Evolutionary conservation across 2,797 vertebrate genomes (phyloP).

Genomic region (Eulemur albifrons): DNA sequence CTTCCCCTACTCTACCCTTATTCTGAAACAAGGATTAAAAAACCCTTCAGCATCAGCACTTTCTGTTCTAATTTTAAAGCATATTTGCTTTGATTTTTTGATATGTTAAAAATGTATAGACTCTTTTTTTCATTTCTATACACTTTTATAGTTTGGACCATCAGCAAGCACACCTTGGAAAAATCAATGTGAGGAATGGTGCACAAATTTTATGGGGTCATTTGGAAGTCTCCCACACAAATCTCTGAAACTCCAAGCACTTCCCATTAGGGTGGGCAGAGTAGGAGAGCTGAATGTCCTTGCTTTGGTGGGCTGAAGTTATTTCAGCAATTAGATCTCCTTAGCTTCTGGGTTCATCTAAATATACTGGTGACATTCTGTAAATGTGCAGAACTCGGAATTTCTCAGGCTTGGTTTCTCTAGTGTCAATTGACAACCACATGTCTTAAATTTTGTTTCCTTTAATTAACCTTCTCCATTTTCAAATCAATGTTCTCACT

Average conservation of each 20-base stretch:
- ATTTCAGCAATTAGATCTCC: neutral
- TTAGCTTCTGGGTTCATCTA: neutral
- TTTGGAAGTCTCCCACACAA: neutral
- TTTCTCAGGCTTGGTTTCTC: slow-evolving; percentile 37
- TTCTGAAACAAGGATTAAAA: neutral
- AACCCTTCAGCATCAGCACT: neutral
- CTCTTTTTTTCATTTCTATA: neutral
- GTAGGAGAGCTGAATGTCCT: neutral
- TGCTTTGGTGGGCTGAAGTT: neutral
- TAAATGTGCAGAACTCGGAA: slow-evolving; percentile 45
- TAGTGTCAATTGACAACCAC: slow-evolving; percentile 35
- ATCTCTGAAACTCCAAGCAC: neutral
- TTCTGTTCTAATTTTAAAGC: slow-evolving; percentile 34
- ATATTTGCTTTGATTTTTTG: slow-evolving; percentile 27
- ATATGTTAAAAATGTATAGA: slow-evolving; percentile 15
- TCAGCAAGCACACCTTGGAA: neutral
- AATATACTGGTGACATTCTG: slow-evolving; percentile 15
- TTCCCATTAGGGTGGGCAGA: neutral
- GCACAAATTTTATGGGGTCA: neutral
- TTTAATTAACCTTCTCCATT: slow-evolving; percentile 73
- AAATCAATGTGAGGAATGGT: neutral
- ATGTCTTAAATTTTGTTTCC: slow-evolving; percentile 60
- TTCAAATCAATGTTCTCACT: slow-evolving; percentile 71
- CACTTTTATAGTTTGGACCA: neutral
- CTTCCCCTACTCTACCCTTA: neutral